Percentiles rank a stretch among this genome's conserved stretches.
These are phyloP conservation scores for Neofelis nebulosa DNA, from an alignment of 2,113 vertebrate species.

Conservation along the genomic window DNA sequence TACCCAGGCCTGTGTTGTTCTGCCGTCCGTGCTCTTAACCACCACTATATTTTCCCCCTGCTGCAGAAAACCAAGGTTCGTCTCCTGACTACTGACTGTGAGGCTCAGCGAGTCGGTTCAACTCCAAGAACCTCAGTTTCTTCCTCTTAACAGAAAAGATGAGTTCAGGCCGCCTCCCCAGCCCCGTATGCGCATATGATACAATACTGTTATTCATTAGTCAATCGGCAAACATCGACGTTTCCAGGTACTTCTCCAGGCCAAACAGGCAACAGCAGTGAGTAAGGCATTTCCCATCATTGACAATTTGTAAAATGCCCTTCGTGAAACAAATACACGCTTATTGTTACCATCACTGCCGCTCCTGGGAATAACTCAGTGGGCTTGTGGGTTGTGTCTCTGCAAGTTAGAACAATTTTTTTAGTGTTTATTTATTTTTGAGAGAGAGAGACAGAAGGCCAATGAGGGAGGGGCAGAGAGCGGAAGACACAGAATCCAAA, in stretches of 20 bases:
- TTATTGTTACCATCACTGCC: neutral
- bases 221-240: neutral
- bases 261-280: neutral
- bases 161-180: neutral
- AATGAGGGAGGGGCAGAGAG: no score
- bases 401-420: neutral
- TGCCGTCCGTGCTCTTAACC: rapidly evolving
- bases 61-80: no score
- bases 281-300: neutral
- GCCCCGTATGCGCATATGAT: neutral
- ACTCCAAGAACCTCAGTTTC: neutral
- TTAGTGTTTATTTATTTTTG: no score
- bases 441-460: no score
- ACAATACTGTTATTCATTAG: neutral
- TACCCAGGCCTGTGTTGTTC: neutral
- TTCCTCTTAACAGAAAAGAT: neutral
- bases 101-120: neutral
- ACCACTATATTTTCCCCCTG: neutral
- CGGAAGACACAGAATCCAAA: no score
- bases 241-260: neutral
- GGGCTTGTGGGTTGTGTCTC: rapidly evolving
- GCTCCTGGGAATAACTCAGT: neutral
- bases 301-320: neutral
- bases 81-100: neutral
- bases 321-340: neutral